Percentiles rank a stretch among this genome's conserved stretches.
phyloP scores from a whole-genome alignment of 2,113 vertebrate genomes.

The Chaetops frenatus region DNA sequence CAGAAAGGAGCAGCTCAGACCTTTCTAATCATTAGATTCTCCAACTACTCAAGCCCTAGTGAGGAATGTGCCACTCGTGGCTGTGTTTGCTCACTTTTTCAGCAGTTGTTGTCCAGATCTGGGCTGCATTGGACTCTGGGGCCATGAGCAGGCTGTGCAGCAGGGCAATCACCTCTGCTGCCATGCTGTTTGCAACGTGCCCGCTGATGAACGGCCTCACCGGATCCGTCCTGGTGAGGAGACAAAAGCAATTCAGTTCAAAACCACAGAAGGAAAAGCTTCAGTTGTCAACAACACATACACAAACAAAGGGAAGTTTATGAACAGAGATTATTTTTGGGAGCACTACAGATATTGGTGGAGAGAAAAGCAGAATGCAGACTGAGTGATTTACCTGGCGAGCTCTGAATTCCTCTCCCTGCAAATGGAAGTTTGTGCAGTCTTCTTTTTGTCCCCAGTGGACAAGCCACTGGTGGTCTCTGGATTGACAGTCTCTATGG shows the following conservation, averaged over 20 bases:
- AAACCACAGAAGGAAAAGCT: neutral
- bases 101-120: constrained; percentile 96
- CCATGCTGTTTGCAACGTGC: constrained; percentile 98
- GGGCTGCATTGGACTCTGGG: constrained; percentile 93
- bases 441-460: constrained; percentile 95
- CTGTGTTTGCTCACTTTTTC: constrained; percentile 79
- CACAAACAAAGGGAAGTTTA: neutral
- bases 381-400: constrained; percentile 75
- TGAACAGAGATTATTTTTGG: neutral
- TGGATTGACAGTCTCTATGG: constrained; percentile 79
- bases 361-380: neutral
- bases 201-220: constrained; percentile 96
- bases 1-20: neutral
- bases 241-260: neutral
- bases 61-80: neutral
- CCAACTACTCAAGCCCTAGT: neutral
- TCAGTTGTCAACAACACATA: neutral
- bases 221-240: constrained; percentile 81
- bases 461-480: constrained; percentile 84
- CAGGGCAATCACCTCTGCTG: constrained; percentile 94
- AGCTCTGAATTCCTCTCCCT: constrained; percentile 93
- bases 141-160: constrained; percentile 94
- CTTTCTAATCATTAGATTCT: neutral
- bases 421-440: constrained; percentile 90
- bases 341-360: neutral